Base-by-base conservation (phyloP, 2,888 invertebrate genomes). In the Cremastinae sp. region DNA sequence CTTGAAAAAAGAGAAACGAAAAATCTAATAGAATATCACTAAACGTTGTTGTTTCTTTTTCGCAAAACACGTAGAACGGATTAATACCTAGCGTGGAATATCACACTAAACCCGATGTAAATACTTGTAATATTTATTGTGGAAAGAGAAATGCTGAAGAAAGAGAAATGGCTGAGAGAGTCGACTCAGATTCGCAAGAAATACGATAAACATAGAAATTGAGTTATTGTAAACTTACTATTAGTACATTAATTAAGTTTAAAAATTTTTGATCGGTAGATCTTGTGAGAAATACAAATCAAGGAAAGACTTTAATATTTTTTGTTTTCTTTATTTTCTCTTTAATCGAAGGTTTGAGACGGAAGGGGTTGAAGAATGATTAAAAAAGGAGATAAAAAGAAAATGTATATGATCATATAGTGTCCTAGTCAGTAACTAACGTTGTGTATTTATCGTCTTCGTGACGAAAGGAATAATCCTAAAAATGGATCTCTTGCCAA, bases 101-200 rank as follows among this genome's bases (percentile, higher is more conserved):
- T 53, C 18, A 51, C 45, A 64, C 47, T 35, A 55, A 69, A 79
- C 78, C 80, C 78, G 79, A 78, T 89, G 89, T 89, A 89, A 82
- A 89, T 89, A 89, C 79, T 86, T 89, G 89, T 89, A 89, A 89
- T 88, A 88, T 89, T 88, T 89, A 89, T 89, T 87, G 78, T 74
- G 81, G 85, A 83, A 82, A 82, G 75, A 74, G 73, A 81, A 74
- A 53, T 74, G 12, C 20, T 20, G 71, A 41, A 47, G 37, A 59
- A 3, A 65, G 41, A 66, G 35, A 45, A 18, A 53, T 14, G 53
- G 9, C 45, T 3, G 5, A 28, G 8, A 35, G n/a, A 28, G 3
- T n/a, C 37, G 22, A 0, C 12, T 14, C 41, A 43, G 49, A 53
- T 10, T 8, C 45, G 12, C n/a, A n/a, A 55, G 8, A 47, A 35